These are phyloP conservation scores for Trichomycterus rosablanca DNA, from an alignment of 2,113 vertebrate genomes.

Conservation along the genomic window DNA sequence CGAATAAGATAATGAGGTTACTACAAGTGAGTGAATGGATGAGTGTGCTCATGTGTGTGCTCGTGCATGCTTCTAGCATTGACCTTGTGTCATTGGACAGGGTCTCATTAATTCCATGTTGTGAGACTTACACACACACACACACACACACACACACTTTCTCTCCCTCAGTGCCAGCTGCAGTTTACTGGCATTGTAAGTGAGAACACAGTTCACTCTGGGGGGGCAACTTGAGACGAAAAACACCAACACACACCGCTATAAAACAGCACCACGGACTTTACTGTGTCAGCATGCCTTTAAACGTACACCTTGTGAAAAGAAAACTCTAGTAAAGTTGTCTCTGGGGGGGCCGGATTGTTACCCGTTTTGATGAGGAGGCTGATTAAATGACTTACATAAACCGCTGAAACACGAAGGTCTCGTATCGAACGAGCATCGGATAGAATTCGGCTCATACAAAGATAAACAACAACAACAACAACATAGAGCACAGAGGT, in stretches of 20 bases:
- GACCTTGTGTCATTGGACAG: constrained; percentile 25
- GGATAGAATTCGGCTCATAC: too few relatives aligned
- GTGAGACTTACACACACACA: constrained; percentile 20
- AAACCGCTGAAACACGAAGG: too few relatives aligned
- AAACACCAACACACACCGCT: constrained; percentile 31
- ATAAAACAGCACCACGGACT: constrained; percentile 34
- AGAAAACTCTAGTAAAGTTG: constrained; percentile 22
- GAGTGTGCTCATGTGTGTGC: constrained; percentile 34
- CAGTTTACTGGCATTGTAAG: constrained; percentile 41
- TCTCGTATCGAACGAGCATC: too few relatives aligned
- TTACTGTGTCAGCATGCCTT: constrained; percentile 34
- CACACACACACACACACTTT: constrained; percentile 16
- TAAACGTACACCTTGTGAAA: constrained; percentile 36
- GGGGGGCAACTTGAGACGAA: constrained; percentile 43
- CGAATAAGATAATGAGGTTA: constrained; percentile 1
- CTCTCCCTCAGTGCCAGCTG: constrained; percentile 18
- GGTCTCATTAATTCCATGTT: constrained; percentile 25
- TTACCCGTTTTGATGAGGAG: constrained; percentile 25
- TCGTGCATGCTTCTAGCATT: constrained; percentile 40
- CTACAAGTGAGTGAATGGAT: constrained; percentile 6
- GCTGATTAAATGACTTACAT: constrained; percentile 27
- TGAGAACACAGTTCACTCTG: constrained; percentile 21
- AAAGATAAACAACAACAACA: too few relatives aligned
- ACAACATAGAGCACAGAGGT: too few relatives aligned
- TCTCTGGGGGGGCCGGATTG: constrained; percentile 17